Percentiles rank a stretch among this genome's conserved stretches.
Conservation (phyloP, 2,797 vertebrate genomes). For the Sebastes iracundus region DNA sequence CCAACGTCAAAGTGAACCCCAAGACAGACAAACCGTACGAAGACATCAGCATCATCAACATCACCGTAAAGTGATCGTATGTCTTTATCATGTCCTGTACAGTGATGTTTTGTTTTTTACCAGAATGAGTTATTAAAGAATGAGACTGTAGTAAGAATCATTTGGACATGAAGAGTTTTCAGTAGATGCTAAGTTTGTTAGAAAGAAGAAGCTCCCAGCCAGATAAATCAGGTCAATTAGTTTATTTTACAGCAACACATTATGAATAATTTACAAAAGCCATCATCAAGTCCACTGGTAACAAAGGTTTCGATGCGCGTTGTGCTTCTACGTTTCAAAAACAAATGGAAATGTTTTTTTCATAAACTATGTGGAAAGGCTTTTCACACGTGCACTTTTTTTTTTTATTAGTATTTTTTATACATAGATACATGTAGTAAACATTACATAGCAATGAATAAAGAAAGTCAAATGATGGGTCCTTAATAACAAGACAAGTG, state of each 20-base stretch:
- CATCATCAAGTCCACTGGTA: slow-evolving; percentile 69
- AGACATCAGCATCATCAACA: slow-evolving; percentile 98
- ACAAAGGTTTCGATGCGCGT: slow-evolving; percentile 64
- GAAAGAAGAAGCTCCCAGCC: neutral
- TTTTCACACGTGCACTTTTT: slow-evolving; percentile 62
- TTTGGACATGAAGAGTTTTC: neutral
- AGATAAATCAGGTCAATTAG: slow-evolving; percentile 34
- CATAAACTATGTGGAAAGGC: slow-evolving; percentile 50
- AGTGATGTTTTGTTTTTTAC: slow-evolving; percentile 47
- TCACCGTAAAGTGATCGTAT: slow-evolving; percentile 90
- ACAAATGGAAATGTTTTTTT: slow-evolving; percentile 50
- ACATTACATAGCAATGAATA: slow-evolving; percentile 82
- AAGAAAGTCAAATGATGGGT: slow-evolving; percentile 64
- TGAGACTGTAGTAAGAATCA: neutral
- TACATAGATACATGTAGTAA: slow-evolving; percentile 75
- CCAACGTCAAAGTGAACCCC: slow-evolving; percentile 96
- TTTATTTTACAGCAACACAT: slow-evolving; percentile 82
- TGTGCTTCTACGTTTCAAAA: slow-evolving; percentile 74
- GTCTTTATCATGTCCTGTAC: slow-evolving; percentile 30
- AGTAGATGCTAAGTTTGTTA: too few species aligned
- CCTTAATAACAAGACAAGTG: slow-evolving; percentile 45
- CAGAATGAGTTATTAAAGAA: slow-evolving; percentile 48
- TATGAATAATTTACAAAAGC: slow-evolving; percentile 81
- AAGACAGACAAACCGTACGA: slow-evolving; percentile 99
- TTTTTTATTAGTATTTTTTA: slow-evolving; percentile 49